A percentile compares a stretch with the other conserved stretches of the same genome.
These are phyloP conservation scores for Pelobates fuscus DNA, from an alignment of 2,113 vertebrate genomes.

Conservation along the genomic window DNA sequence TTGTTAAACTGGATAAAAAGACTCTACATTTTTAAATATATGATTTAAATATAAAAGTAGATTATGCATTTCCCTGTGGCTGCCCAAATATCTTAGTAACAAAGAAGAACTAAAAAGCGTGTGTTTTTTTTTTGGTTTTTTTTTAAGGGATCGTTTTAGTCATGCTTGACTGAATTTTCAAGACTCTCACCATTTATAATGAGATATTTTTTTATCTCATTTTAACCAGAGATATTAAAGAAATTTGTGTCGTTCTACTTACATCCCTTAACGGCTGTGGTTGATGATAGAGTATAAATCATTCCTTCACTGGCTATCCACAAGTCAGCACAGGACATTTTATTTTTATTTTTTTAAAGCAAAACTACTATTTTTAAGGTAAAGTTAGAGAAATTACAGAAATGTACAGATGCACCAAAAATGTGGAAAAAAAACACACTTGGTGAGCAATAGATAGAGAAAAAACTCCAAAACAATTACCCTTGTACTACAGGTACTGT, in stretches of 20 bases:
- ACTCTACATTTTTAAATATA: conserved; percentile 72
- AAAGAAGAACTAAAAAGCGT: conserved; percentile 79
- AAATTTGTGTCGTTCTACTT: conserved; percentile 54
- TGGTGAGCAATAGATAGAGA: too few relatives aligned
- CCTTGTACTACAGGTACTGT: too few relatives aligned
- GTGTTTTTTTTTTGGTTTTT: conserved; percentile 78
- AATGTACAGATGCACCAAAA: too few relatives aligned
- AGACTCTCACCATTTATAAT: conserved; percentile 80
- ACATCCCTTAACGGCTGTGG: background rate
- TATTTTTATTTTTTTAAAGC: too few relatives aligned
- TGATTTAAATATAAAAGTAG: conserved; percentile 81
- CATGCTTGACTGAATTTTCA: conserved; percentile 77
- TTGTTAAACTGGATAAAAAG: conserved; percentile 72
- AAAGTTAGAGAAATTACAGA: too few relatives aligned
- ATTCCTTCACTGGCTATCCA: too few relatives aligned
- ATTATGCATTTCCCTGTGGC: conserved; percentile 80
- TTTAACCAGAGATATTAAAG: conserved; percentile 77
- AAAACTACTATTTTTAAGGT: too few relatives aligned
- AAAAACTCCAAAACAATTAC: too few relatives aligned
- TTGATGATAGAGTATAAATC: background rate
- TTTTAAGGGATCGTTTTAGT: conserved; percentile 77
- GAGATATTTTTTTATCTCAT: conserved; percentile 77
- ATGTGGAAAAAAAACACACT: too few relatives aligned
- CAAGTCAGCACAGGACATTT: too few relatives aligned
- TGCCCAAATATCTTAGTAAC: conserved; percentile 80